A percentile compares a stretch with the other conserved stretches of the same genome.
Evolutionary conservation across 2,797 vertebrate genomes (phyloP).

Genomic region (Acridotheres tristis): DNA sequence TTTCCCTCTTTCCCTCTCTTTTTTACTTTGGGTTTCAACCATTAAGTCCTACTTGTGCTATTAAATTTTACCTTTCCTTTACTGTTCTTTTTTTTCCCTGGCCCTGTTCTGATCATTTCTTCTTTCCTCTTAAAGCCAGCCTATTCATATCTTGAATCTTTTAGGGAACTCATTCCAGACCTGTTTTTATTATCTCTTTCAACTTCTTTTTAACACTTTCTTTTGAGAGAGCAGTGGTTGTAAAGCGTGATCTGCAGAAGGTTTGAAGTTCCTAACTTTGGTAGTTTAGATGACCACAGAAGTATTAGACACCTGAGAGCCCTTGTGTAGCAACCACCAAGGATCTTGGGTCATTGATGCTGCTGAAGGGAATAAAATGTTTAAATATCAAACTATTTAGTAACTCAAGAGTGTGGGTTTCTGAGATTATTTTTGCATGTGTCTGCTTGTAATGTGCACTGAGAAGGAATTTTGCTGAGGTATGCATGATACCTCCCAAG

Average conservation of each 20-base stretch:
- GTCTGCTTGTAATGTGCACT: background rate
- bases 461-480: conserved; percentile 40
- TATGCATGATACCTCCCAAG: background rate
- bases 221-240: background rate
- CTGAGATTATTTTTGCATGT: conserved; percentile 30
- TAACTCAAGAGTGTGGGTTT: background rate
- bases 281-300: background rate
- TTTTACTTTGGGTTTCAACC: background rate
- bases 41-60: background rate
- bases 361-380: background rate
- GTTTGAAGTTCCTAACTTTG: background rate
- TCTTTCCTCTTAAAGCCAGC: background rate
- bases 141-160: background rate
- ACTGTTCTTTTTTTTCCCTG: background rate
- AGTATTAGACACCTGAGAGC: background rate
- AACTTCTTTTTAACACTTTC: background rate
- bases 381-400: background rate
- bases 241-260: background rate
- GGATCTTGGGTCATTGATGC: background rate
- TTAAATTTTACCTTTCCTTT: background rate
- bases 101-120: background rate
- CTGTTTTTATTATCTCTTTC: background rate
- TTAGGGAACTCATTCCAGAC: background rate
- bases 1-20: too few relatives aligned
- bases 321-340: background rate